Conservation (phyloP, 2,888 invertebrate species). For the Helobdella robusta region DNA sequence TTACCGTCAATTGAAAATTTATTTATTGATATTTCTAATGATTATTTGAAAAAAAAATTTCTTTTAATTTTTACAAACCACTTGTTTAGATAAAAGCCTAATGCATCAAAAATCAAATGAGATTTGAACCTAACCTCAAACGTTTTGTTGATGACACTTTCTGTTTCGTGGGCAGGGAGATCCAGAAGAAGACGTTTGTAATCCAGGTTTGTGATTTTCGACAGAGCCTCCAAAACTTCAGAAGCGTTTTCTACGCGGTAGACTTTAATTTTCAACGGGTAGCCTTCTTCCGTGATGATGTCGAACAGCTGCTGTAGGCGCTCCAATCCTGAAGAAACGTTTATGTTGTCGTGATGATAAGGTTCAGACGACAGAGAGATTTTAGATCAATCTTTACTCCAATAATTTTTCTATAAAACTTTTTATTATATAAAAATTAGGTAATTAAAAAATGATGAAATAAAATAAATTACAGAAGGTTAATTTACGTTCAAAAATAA, state of each 20-base stretch:
- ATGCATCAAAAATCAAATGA: no score
- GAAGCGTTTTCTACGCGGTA: slow-evolving; percentile 36
- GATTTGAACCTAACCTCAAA: no score
- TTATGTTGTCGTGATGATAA: no score
- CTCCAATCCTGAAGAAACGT: slow-evolving; percentile 64
- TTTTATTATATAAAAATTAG: neutral
- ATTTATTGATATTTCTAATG: no score
- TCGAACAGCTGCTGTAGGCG: slow-evolving; percentile 87
- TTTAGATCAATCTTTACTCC: no score
- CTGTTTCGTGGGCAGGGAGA: slow-evolving; percentile 30
- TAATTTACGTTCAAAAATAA: neutral
- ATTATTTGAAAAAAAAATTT: no score
- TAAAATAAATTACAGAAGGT: neutral
- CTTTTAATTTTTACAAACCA: no score
- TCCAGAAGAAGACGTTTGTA: slow-evolving; percentile 34
- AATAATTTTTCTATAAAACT: no score
- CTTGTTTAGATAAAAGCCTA: no score
- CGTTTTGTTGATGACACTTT: slow-evolving; percentile 27
- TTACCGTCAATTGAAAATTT: no score
- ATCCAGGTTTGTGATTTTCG: slow-evolving; percentile 28
- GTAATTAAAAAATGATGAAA: neutral
- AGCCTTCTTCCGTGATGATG: slow-evolving; percentile 70
- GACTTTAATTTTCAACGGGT: slow-evolving; percentile 33
- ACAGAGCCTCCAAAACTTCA: slow-evolving; percentile 35
- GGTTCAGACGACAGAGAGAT: no score